Percentiles rank a stretch among this genome's conserved stretches.
Conservation (phyloP, 2,797 vertebrate species). For the Acestrorhynchus altus region DNA sequence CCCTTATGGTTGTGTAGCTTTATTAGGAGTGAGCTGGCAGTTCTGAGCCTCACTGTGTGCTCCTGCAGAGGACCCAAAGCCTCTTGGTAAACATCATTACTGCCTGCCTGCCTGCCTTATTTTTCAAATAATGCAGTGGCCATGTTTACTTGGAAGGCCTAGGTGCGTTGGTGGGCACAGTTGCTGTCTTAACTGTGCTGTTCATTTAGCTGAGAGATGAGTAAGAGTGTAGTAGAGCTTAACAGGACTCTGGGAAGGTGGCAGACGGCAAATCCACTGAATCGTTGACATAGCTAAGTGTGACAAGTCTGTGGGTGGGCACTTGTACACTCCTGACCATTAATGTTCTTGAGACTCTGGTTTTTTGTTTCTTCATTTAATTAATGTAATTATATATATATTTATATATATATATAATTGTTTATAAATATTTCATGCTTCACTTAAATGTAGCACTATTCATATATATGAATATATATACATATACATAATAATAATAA, state of each 20-base stretch:
- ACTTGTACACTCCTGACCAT: background rate
- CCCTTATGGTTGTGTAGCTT: slow-evolving; percentile 31
- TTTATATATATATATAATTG: too few relatives aligned
- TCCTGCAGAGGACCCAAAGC: slow-evolving; percentile 37
- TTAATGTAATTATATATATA: too few relatives aligned
- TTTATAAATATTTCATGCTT: background rate
- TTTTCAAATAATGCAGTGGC: slow-evolving; percentile 26
- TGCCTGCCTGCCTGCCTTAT: slow-evolving; percentile 21
- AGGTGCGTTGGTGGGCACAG: slow-evolving; percentile 31
- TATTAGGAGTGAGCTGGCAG: slow-evolving; percentile 41
- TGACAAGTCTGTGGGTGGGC: background rate
- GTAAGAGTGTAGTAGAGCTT: slow-evolving; percentile 38
- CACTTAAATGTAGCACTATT: background rate
- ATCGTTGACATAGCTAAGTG: slow-evolving; percentile 2
- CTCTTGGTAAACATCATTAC: slow-evolving; percentile 50
- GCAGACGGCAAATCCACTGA: slow-evolving; percentile 32
- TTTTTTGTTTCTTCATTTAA: background rate
- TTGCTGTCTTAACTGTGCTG: slow-evolving; percentile 33
- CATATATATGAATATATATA: too few relatives aligned
- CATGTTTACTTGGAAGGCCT: slow-evolving; percentile 42
- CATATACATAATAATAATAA: too few relatives aligned
- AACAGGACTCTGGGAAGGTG: slow-evolving; percentile 16
- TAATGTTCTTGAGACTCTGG: background rate
- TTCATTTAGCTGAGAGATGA: slow-evolving; percentile 45
- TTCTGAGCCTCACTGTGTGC: slow-evolving; percentile 20